phyloP scores from a whole-genome alignment of 1,140 invertebrate genomes.

The Anoplolepis gracilipes region DNA sequence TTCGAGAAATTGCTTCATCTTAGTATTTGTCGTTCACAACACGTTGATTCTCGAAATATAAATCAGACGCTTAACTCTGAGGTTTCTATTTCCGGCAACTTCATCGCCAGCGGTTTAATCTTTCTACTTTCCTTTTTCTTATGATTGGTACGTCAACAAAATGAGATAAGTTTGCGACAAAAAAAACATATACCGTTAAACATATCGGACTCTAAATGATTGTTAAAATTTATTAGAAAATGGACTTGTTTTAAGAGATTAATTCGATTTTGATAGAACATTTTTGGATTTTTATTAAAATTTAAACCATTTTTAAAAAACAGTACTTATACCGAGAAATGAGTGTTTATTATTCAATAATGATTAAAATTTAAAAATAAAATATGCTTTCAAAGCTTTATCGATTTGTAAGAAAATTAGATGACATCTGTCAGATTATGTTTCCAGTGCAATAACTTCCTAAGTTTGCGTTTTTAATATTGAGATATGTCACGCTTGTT shows the following conservation, averaged over 20 bases:
- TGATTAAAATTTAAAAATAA: neutral
- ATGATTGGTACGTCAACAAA: neutral
- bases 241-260: neutral
- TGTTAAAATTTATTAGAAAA: neutral
- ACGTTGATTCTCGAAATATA: slow-evolving; percentile 36
- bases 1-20: slow-evolving; percentile 27
- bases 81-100: slow-evolving; percentile 44
- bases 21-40: slow-evolving; percentile 21
- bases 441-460: neutral
- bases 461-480: neutral
- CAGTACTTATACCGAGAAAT: neutral
- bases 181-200: neutral
- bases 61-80: slow-evolving; percentile 26
- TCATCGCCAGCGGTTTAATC: slow-evolving; percentile 19
- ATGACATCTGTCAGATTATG: neutral
- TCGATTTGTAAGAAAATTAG: slow-evolving; percentile 2
- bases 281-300: neutral
- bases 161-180: neutral
- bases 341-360: neutral
- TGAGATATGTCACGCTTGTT: neutral
- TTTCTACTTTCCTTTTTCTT: neutral
- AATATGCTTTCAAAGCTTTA: neutral
- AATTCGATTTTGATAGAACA: neutral
- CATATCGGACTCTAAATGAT: neutral
- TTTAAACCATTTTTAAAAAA: neutral